Evolutionary conservation across 2,113 vertebrate genomes (phyloP), one percentile per base, ranked within the genome.

Genomic region (Apteryx owenii): DNA sequence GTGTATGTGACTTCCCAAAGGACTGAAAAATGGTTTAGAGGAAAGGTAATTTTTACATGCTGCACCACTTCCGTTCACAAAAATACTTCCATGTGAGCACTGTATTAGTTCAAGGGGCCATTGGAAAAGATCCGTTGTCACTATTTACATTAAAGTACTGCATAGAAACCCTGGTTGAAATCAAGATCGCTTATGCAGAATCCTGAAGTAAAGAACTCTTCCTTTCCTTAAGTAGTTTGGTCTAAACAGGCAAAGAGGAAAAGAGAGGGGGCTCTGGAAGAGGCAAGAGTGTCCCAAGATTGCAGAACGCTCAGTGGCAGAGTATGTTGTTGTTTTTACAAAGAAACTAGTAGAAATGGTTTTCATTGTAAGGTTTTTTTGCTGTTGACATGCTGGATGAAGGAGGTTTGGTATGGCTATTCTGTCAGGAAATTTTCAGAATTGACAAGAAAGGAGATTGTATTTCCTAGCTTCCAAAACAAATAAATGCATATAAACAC

Each of bases 1-100:
- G 69, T 71, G 78, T 97, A 95, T 97, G 75, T 93, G 82, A 87
- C 95, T 98, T 98, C 95, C 85, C 90, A 97, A 91, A 97, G 90
- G 29, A 68, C 72, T 97, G 97, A 97, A 97, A 93, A 97, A 90
- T 96, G 86, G 44, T 98, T 94, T 91, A 53, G 51, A 81, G 54
- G 64, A 77, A 85, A 66, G 48, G 26, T 81, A 88, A 46, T 68
- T 93, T 94, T 86, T 79, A 17, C 20, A 13, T 25, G 8, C 65
- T 53, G 16, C 72, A 9, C 44, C 46, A n/a, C 36, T 88, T 76
- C 4, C 17, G 44, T 90, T 53, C 91, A 6, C 40, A 79, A 4
- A 81, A 53, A n/a, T 42, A 22, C 2, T 4, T 65, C 8, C 17
- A 7, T 22, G 12, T 64, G 13, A 85, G 31, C 3, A 1, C 2